phyloP scores from a whole-genome alignment of 2,888 invertebrate species.

The Troglohyphantes excavatus region DNA sequence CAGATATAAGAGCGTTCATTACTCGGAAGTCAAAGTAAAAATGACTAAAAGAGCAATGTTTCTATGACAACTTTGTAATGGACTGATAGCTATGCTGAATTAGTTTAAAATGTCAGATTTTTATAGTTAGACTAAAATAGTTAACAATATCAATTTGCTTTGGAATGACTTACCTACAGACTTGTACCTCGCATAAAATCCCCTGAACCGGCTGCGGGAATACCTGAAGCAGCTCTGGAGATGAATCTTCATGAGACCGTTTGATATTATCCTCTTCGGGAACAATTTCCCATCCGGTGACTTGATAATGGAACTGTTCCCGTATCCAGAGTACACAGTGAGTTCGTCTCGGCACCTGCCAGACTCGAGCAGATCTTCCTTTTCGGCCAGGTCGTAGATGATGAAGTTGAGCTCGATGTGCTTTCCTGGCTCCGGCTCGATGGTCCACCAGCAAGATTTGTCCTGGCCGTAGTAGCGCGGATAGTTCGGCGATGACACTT shows the following conservation, averaged over 20 bases:
- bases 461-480: conserved; percentile 81
- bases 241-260: conserved; percentile 80
- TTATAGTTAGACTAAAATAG: no score
- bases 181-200: conserved; percentile 80
- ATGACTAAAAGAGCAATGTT: no score
- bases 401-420: conserved; percentile 80
- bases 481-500: conserved; percentile 80
- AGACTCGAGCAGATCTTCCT: conserved; percentile 74
- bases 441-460: conserved; percentile 80
- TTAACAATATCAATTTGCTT: no score
- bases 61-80: no score
- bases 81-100: no score
- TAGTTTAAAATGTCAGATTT: no score
- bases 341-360: conserved; percentile 79
- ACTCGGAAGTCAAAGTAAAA: no score
- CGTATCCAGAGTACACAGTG: conserved; percentile 78
- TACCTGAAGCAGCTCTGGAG: conserved; percentile 80
- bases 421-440: conserved; percentile 79
- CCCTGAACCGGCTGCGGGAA: conserved; percentile 80
- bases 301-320: conserved; percentile 73
- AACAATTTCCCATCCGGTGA: conserved; percentile 79
- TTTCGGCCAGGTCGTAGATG: conserved; percentile 80
- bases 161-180: conserved; percentile 79
- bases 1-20: no score
- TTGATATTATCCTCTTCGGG: conserved; percentile 80